Evolutionary conservation across 1,140 invertebrate genomes (phyloP).

Genomic region (honey bee (Apis mellifera)): Amel_HAv3.1 CM009943.2:7952001-7952500

Average conservation of each 20-base stretch:
- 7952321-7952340: conserved; percentile 27
- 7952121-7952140: conserved; percentile 78
- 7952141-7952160: conserved; percentile 82
- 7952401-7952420: conserved; percentile 79
- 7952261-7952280: conserved; percentile 62
- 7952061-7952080: conserved; percentile 39
- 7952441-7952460: conserved; percentile 47
- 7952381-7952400: conserved; percentile 82
- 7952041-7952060: conserved; percentile 14
- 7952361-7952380: conserved; percentile 83
- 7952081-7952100: conserved; percentile 49
- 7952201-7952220: conserved; percentile 71
- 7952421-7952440: conserved; percentile 56
- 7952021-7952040: neutral
- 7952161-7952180: conserved; percentile 82
- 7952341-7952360: conserved; percentile 62
- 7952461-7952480: conserved; percentile 31
- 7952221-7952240: conserved; percentile 65
- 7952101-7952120: conserved; percentile 69
- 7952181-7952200: conserved; percentile 82
- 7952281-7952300: conserved; percentile 52
- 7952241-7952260: conserved; percentile 79
- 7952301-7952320: conserved; percentile 21
- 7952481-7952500: conserved; percentile 62
- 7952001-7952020: no score